These are phyloP conservation scores for Micropoecilia bifurca DNA, from an alignment of 2,797 vertebrate species.

Conservation along the genomic window DNA sequence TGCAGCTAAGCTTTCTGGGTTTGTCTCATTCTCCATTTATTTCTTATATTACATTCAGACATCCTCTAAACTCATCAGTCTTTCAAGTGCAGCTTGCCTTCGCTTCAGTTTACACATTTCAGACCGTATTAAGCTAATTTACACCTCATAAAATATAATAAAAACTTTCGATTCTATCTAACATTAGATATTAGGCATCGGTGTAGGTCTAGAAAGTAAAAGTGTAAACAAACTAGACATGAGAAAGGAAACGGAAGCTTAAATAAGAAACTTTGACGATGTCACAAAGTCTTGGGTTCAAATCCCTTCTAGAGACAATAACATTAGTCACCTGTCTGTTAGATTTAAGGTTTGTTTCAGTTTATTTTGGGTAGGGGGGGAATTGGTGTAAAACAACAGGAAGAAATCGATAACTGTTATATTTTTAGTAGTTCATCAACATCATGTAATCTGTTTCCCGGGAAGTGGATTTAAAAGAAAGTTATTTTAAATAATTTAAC, in stretches of 20 bases:
- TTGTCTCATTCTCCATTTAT: slow-evolving; percentile 55
- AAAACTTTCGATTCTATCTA: neutral
- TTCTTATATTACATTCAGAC: slow-evolving; percentile 42
- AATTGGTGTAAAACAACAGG: neutral
- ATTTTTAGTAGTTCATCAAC: neutral
- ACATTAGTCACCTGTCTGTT: no score
- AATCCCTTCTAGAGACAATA: no score
- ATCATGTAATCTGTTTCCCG: neutral
- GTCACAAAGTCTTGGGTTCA: no score
- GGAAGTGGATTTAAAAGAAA: neutral
- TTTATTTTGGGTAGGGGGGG: neutral
- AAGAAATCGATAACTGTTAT: no score
- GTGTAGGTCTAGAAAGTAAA: neutral
- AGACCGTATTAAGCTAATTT: neutral
- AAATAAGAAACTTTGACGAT: neutral
- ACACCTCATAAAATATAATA: neutral
- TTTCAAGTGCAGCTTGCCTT: neutral
- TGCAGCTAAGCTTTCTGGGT: slow-evolving; percentile 42
- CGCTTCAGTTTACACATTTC: neutral
- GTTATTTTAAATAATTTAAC: neutral
- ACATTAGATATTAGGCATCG: neutral
- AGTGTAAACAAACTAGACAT: neutral
- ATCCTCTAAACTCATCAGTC: slow-evolving; percentile 4
- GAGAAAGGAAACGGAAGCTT: neutral
- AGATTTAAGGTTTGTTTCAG: neutral